Conservation (phyloP, 2,797 vertebrate genomes). For the Antrozous pallidus region DNA sequence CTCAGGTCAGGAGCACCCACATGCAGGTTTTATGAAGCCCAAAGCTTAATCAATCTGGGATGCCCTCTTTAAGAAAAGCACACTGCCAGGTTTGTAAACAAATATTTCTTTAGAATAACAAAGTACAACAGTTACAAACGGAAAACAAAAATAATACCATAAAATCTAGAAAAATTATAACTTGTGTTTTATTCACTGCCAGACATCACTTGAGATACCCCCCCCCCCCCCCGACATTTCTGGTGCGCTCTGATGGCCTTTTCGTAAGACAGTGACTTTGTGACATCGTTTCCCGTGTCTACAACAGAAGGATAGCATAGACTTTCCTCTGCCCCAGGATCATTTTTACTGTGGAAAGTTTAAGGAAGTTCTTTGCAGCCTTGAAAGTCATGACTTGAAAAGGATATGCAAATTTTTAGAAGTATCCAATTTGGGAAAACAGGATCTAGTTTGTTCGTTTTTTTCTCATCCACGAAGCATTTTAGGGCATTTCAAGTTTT, state of each 20-base stretch:
- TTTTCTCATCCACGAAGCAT: neutral
- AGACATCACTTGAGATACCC: neutral
- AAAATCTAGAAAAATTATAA: slow-evolving; percentile 9
- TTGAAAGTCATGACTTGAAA: slow-evolving; percentile 6
- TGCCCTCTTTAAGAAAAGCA: neutral
- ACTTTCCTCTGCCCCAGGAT: neutral
- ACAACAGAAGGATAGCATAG: neutral
- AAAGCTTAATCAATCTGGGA: neutral
- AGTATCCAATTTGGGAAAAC: neutral
- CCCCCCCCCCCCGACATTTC: neutral
- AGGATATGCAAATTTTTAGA: neutral
- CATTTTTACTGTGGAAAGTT: neutral
- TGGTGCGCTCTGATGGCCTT: neutral
- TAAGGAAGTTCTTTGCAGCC: neutral
- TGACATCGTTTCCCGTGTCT: neutral
- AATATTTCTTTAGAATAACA: slow-evolving; percentile 5
- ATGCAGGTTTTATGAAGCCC: neutral
- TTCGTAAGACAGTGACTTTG: neutral
- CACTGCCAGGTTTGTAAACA: neutral
- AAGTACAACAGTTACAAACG: neutral
- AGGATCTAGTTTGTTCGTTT: neutral
- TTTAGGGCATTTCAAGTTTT: neutral
- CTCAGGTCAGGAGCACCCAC: neutral
- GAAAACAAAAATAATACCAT: neutral
- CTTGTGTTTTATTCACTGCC: neutral